Evolutionary conservation across 2,888 invertebrate genomes (phyloP), one percentile per base, ranked within the genome.

Genomic region (Onthophagus sagittarius): DNA sequence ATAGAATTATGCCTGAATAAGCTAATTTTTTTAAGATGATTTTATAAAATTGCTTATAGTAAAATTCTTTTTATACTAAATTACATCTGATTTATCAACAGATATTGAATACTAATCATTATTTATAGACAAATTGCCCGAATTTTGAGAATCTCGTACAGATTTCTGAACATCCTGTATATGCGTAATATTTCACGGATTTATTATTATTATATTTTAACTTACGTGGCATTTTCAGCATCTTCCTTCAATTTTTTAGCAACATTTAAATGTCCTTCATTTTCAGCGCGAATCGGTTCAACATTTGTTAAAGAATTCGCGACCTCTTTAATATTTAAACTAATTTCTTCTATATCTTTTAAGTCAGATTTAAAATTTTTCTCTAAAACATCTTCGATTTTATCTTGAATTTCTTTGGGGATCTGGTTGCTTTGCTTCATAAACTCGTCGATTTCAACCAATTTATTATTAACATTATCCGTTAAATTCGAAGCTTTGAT

Each of bases 281-380:
- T 99, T 79, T 94, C 97, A 63, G 89, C 89, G 73, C 99, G 92
- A 78, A 99, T 99, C 75, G 91, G 90, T 81, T 98, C 96, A 75
- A 98, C 98, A 82, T 99, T 92, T 70, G 95, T 96, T 15, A 99
- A 88, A 53, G 94, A 94, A 11, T 93, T 91, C 62, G 99, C 94
- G 13, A 95, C 96, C 71, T 90, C 88, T 84, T 94, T 94, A 77
- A 98, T 97, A 80, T 93, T 89, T 72, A 90, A 89, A 0, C 96
- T 95, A 72, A 98, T 85, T 75, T 92, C 90, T 71, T 91, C 91
- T 75, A 98, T 97, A 88, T 97, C 93, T 78, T 94, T 91, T 0
- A 97, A 97, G 81, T 93, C 91, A 77, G 97, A 88, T 32, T 95
- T 92, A 73, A 99, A 95, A 72, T 94, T 92, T 81, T 94, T 90